Conservation (phyloP, 2,888 invertebrate species). For the Nephrocerus scutellatus region DNA sequence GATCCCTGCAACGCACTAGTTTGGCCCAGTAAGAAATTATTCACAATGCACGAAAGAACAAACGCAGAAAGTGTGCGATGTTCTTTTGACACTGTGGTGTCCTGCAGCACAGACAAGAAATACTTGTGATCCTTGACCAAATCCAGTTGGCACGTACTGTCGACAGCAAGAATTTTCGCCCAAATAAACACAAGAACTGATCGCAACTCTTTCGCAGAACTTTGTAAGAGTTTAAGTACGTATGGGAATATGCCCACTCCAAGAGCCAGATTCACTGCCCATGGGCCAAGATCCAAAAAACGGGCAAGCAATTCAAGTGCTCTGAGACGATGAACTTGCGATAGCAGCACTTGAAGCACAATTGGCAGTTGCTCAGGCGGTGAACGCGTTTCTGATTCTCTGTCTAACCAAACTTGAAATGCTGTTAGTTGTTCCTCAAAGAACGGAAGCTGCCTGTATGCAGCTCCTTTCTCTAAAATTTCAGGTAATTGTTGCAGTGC, state of each 20-base stretch:
- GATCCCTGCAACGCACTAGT: constrained; percentile 85
- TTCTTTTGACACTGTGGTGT: constrained; percentile 73
- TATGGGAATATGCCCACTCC: constrained; percentile 99
- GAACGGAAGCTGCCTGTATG: constrained; percentile 75
- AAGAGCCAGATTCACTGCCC: constrained; percentile 92
- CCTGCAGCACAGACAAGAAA: constrained; percentile 86
- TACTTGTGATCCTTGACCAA: constrained; percentile 94
- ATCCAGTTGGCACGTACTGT: constrained; percentile 92
- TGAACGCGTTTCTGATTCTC: constrained; percentile 61
- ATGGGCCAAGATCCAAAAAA: constrained; percentile 91
- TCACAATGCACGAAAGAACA: constrained; percentile 87
- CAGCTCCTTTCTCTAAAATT: constrained; percentile 56
- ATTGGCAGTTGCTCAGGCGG: constrained; percentile 96
- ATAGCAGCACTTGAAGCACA: constrained; percentile 80
- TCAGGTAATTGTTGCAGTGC: constrained; percentile 85
- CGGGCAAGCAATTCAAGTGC: constrained; percentile 89
- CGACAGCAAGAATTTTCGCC: constrained; percentile 97
- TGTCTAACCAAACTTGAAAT: constrained; percentile 65
- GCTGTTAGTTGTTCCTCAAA: constrained; percentile 97
- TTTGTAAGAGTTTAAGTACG: constrained; percentile 92
- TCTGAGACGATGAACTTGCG: constrained; percentile 75
- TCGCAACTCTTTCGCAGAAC: constrained; percentile 84
- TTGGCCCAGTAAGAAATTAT: constrained; percentile 81
- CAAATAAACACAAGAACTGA: constrained; percentile 95
- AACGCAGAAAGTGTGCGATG: constrained; percentile 92